Evolutionary conservation across 64 coral and sea anemone species (phyloP), one percentile per base, ranked within the genome.

Genomic region (Montipora sp.): DNA sequence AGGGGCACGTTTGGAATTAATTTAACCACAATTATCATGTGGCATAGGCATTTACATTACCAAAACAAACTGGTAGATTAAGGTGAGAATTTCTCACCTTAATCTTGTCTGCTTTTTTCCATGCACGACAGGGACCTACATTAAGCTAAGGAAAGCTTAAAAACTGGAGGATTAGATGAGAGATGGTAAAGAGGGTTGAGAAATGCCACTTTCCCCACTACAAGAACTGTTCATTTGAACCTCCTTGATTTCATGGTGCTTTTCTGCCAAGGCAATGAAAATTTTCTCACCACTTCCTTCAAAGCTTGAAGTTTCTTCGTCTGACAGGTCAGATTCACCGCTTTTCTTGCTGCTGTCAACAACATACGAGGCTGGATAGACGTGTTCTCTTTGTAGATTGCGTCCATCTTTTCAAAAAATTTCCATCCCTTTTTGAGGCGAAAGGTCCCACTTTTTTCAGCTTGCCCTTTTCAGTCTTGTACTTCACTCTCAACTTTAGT

Each of bases 311-410:
- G 74, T 76, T 76, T 76, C 74, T 76, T 76, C 27, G 4, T 12
- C 85, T 75, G 70, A 72, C 48, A 72, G 57, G 49, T 88, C 85
- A 88, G 71, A 53, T 75, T 88, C 69, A 36, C 75, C 85, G 44
- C 23, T 76, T 88, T 88, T 57, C 70, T 88, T 88, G 70, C 87
- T 76, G 73, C 51, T 89, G 76, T 89, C 87, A 57, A 77, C 48
- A 58, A 77, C 43, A 73, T 77, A 47, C 48, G 65, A 19, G 87
- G 87, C 27, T 77, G 55, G 19, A 89, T 89, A 75, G 73, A 76
- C 13, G 72, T 72, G 76, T 76, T 77, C 22, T 88, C 68, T 47
- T 88, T 88, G 48, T 75, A 88, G 13, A 88, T 55, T 53, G 24
- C 47, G 47, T 88, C 85, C 85, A 76, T 72, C 70, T 89, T 89